Evolutionary conservation across 2,113 vertebrate species (phyloP), one percentile per base, ranked within the genome.

Genomic region (Oryctolagus cuniculus): DNA sequence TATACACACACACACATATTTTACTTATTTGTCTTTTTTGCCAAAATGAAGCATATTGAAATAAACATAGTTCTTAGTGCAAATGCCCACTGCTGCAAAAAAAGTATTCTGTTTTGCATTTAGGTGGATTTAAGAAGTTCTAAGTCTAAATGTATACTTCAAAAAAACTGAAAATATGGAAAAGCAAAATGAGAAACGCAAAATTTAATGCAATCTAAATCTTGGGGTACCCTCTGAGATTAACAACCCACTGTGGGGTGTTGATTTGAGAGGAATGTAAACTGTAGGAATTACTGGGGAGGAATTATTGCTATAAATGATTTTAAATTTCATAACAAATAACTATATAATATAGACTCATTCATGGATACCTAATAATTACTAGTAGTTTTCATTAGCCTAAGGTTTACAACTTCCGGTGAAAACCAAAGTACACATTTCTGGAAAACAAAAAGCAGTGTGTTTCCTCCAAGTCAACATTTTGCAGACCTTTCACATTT

Each of bases 11-110:
- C n/a, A n/a, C n/a, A n/a, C 6, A 31, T 67, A 3, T 66, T 75
- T 90, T 91, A 36, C 27, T 81, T 70, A 69, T 27, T 17, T 78
- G 10, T 89, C 58, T n/a, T 93, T 93, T 93, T 92, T 91, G 6
- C 27, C 61, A 86, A 69, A 87, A 70, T 80, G 22, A 80, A 72
- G 22, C 19, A 84, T 93, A 79, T 31, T 25, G 7, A 66, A 85
- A 12, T 29, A 87, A 93, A 89, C 67, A 22, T 79, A 17, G 1
- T 55, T 87, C 29, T 55, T 24, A 86, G 64, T 88, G 24, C 82
- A 92, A 86, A 66, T 2, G 4, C 0, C 25, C 89, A 22, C 25
- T 66, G 79, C 63, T 34, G 19, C 0, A 89, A 89, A 86, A 86
- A 83, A 9, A 3, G 17, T 44, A 25, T 90, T 81, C 51, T 79